These are phyloP conservation scores for Caenorhabditis imperialis DNA, from an alignment of 2,888 invertebrate genomes.

Conservation along the genomic window DNA sequence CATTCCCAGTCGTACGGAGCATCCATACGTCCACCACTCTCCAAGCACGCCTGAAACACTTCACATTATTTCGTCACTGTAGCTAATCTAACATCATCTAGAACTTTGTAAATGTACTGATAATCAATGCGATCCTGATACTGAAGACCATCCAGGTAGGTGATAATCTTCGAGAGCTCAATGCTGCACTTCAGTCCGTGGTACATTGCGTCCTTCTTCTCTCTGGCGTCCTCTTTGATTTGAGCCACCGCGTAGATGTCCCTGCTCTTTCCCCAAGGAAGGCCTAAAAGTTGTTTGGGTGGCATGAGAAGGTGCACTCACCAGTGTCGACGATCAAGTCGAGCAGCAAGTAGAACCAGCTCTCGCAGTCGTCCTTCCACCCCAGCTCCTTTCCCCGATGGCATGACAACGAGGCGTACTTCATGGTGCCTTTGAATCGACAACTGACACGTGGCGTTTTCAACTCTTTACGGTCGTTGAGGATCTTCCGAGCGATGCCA, in stretches of 20 bases:
- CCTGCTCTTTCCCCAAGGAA: conserved; percentile 65
- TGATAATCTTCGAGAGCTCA: conserved; percentile 64
- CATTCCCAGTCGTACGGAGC: conserved; percentile 70
- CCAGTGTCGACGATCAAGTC: conserved; percentile 60
- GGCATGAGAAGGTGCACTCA: neutral
- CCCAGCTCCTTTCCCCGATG: conserved; percentile 67
- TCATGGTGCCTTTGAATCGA: conserved; percentile 72
- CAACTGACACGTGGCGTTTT: conserved; percentile 60
- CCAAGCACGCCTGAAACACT: conserved; percentile 33
- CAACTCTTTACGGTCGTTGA: conserved; percentile 64
- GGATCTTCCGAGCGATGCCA: conserved; percentile 70
- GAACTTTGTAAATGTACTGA: conserved; percentile 60
- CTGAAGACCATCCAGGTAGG: conserved; percentile 66
- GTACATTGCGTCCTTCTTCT: conserved; percentile 54
- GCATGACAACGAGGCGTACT: conserved; percentile 71
- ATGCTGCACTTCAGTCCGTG: conserved; percentile 46
- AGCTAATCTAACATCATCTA: conserved; percentile 36
- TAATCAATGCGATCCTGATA: conserved; percentile 70
- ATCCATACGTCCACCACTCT: conserved; percentile 53
- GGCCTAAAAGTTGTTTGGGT: no score
- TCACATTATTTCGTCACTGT: neutral
- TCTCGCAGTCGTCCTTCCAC: conserved; percentile 73
- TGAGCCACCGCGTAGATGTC: conserved; percentile 63
- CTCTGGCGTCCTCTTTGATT: conserved; percentile 63
- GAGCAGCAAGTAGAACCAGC: conserved; percentile 73